These are phyloP conservation scores for Procambarus virginalis DNA, from an alignment of 1,140 invertebrate genomes.

Conservation along the genomic window DNA sequence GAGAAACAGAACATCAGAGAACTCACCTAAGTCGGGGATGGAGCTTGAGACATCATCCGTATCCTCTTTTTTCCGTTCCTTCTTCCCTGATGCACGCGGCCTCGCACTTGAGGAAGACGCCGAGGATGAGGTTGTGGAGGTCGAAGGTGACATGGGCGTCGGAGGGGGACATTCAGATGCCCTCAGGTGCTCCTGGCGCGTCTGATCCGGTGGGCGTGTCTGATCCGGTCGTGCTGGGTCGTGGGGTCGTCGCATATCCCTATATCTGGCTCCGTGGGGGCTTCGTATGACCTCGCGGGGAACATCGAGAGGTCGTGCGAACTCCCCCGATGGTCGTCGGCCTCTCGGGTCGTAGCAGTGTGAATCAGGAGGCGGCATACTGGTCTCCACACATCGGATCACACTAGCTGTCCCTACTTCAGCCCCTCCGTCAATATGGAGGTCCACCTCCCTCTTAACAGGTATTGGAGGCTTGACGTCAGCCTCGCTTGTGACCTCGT, in stretches of 20 bases:
- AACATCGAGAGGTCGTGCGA: conserved; percentile 43
- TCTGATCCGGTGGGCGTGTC: conserved; percentile 38
- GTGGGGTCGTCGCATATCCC: conserved; percentile 27
- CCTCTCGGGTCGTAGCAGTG: conserved; percentile 20
- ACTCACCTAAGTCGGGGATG: conserved; percentile 58
- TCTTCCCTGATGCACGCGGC: conserved; percentile 44
- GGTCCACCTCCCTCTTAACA: conserved; percentile 33
- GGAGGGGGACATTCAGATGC: conserved; percentile 34
- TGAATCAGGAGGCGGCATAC: conserved; percentile 53
- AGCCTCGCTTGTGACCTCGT: conserved; percentile 23
- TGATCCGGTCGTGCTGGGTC: conserved; percentile 37
- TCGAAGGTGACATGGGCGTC: conserved; percentile 24
- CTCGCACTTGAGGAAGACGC: conserved; percentile 12
- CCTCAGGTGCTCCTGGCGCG: neutral
- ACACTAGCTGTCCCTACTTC: conserved; percentile 36
- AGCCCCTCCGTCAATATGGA: neutral
- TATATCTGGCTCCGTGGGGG: conserved; percentile 33
- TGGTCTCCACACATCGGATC: conserved; percentile 50
- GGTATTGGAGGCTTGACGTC: conserved; percentile 51
- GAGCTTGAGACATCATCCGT: conserved; percentile 53
- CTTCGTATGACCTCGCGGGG: conserved; percentile 44
- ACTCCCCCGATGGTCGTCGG: conserved; percentile 39
- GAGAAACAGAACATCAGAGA: neutral
- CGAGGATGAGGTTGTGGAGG: conserved; percentile 13
- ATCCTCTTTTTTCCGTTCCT: conserved; percentile 54